Evolutionary conservation across 2,113 vertebrate genomes (phyloP).

Genomic region (Trachemys scripta): DNA sequence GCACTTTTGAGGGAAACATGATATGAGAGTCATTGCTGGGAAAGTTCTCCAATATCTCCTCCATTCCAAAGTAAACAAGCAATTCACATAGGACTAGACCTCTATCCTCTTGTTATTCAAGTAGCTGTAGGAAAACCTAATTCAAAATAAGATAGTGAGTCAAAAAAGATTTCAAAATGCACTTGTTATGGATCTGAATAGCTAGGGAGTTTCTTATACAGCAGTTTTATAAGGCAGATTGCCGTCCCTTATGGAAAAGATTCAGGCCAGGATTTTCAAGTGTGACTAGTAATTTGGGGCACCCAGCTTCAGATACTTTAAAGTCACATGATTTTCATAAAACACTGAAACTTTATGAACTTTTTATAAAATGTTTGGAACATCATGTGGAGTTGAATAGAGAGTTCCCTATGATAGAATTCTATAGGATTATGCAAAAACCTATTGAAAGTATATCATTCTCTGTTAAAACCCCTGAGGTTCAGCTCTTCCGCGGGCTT

Average conservation of each 20-base stretch:
- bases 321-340: not conserved
- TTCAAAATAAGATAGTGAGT: conserved; percentile 37
- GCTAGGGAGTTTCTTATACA: conserved; percentile 20
- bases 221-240: conserved; percentile 20
- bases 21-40: conserved; percentile 45
- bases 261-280: conserved; percentile 16
- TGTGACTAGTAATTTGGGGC: not conserved
- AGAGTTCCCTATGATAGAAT: not conserved
- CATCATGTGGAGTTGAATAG: not conserved
- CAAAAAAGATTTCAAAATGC: conserved; percentile 50
- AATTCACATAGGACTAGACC: not conserved
- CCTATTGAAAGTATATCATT: no score
- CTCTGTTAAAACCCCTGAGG: not conserved
- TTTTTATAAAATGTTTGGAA: not conserved
- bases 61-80: conserved; percentile 39
- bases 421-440: not conserved
- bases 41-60: conserved; percentile 43
- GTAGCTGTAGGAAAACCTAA: conserved; percentile 21
- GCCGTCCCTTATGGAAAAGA: conserved; percentile 19
- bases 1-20: conserved; percentile 20
- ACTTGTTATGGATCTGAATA: conserved; percentile 29
- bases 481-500: not conserved
- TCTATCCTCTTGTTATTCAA: conserved; percentile 39
- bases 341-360: no score
- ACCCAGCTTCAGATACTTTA: not conserved